Conservation (phyloP, 2,797 vertebrate species). For the Propithecus deckenii region DNA sequence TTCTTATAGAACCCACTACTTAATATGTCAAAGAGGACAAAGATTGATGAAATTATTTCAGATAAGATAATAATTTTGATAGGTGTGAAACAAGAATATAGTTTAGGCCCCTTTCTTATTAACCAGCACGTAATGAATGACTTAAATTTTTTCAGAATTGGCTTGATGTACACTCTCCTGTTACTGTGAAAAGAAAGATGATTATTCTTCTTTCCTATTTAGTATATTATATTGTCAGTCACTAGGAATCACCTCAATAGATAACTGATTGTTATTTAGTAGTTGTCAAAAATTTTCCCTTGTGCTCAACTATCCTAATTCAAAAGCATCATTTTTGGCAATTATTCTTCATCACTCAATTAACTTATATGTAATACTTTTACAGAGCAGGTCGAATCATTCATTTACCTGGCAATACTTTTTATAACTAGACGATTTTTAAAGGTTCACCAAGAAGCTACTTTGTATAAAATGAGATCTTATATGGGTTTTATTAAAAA, state of each 20-base stretch:
- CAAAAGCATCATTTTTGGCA: neutral
- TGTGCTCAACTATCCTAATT: neutral
- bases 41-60: neutral
- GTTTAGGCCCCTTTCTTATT: neutral
- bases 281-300: conserved; percentile 5
- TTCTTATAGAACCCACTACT: neutral
- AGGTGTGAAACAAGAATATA: neutral
- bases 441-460: neutral
- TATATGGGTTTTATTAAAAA: neutral
- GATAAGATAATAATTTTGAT: neutral
- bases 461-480: conserved; percentile 4
- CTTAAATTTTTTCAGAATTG: neutral
- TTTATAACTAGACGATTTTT: conserved; percentile 26
- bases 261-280: conserved; percentile 43
- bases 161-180: neutral
- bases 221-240: neutral
- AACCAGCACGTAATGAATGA: neutral
- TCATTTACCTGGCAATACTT: neutral
- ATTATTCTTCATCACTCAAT: conserved; percentile 29
- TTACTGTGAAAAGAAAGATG: neutral
- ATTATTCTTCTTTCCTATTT: neutral
- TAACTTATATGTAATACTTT: neutral
- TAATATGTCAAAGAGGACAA: neutral
- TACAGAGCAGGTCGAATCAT: neutral
- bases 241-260: neutral